A percentile compares a stretch with the other conserved stretches of the same genome.
Evolutionary conservation across 1,140 invertebrate genomes (phyloP).

Genomic region (Subanguina moxae): DNA sequence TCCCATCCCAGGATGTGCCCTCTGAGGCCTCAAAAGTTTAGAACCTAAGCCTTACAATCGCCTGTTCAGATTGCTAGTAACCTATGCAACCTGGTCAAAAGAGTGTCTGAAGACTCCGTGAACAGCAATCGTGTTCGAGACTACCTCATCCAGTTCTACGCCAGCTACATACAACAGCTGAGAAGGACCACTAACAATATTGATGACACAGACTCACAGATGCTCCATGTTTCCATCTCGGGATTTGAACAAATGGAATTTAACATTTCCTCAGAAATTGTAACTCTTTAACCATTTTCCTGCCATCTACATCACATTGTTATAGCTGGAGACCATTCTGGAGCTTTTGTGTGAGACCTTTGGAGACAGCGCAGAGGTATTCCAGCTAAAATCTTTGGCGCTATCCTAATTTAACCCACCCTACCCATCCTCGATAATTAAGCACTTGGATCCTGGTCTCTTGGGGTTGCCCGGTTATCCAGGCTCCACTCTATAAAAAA

Average conservation of each 20-base stretch:
- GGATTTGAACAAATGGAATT: neutral
- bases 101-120: neutral
- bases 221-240: neutral
- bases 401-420: too few relatives aligned
- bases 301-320: neutral
- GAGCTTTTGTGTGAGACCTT: conserved; percentile 17
- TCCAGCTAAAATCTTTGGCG: conserved; percentile 5
- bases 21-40: too few relatives aligned
- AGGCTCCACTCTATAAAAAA: too few relatives aligned
- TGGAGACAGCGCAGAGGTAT: neutral
- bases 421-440: too few relatives aligned
- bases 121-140: neutral
- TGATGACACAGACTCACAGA: neutral
- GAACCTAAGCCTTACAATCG: too few relatives aligned
- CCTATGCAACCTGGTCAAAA: neutral
- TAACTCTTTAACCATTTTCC: neutral
- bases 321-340: conserved; percentile 14
- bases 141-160: neutral
- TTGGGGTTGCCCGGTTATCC: too few relatives aligned
- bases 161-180: neutral
- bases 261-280: neutral
- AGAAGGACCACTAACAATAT: neutral
- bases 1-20: too few relatives aligned
- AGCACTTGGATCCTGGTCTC: too few relatives aligned
- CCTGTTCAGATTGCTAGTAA: too few relatives aligned